Base-by-base conservation (phyloP, 2,888 invertebrate species). In the Epistrophe eligans region DNA sequence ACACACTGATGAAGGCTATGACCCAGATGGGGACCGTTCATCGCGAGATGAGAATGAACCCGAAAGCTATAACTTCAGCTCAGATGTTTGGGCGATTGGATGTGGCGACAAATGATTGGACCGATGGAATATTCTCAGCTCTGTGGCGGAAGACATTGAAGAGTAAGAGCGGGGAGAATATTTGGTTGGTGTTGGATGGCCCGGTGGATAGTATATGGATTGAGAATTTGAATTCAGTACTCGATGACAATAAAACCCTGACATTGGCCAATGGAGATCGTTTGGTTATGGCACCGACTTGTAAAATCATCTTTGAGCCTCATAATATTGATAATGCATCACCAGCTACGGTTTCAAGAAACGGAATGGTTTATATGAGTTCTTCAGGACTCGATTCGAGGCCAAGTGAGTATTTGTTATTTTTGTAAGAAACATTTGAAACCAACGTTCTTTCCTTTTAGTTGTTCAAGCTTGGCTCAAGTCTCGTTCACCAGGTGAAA, bases 141-240 rank as follows among this genome's bases (percentile, higher is more conserved):
- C 93, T 99, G 0, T 99, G 99, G 99, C 94, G 99, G 50, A 98
- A 98, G 93, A 98, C 99, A 0, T 94, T 98, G 2, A 97, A 97
- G 93, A 93, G 97, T 1, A 98, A 97, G 93, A 95, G 96, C 89
- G 96, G 95, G 91, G 99, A 99, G 90, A 95, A 97, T 91, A 95
- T 99, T 28, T 99, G 99, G 99, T 93, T 99, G 60, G 98, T 99
- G 0, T 93, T 99, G 52, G 99, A 99, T 91, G 99, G 99, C 0
- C 99, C 99, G 0, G 99, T 99, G 0, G 99, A 99, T 91, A 98
- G 98, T 90, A 98, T 99, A 89, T 99, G 99, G 99, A 99, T 99
- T 89, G 99, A 99, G 93, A 99, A 99, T 93, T 95, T 99, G 89
- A 99, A 99, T 93, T 99, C 99, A 0, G 99, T 99, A 0, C 94